phyloP scores from a whole-genome alignment of 2,888 invertebrate genomes.

The Acleris literana region DNA sequence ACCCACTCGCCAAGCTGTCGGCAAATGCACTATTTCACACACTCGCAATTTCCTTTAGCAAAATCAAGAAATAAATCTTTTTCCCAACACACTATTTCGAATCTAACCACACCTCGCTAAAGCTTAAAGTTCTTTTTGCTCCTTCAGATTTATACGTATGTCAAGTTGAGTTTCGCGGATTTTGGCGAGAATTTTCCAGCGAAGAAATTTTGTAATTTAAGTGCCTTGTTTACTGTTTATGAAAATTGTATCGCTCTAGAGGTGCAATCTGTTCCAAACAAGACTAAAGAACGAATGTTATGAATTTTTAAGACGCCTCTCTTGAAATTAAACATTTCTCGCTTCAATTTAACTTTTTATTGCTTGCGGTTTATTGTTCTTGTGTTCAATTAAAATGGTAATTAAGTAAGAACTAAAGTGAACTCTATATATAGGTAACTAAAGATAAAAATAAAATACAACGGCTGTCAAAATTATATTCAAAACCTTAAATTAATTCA shows the following conservation, averaged over 20 bases:
- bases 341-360: constrained; percentile 4
- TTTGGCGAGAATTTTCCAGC: constrained; percentile 7
- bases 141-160: constrained; percentile 14
- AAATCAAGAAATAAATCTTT: constrained; percentile 6
- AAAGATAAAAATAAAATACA: too few species aligned
- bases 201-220: constrained; percentile 21
- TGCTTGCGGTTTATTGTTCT: too few species aligned
- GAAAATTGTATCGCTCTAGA: constrained; percentile 15
- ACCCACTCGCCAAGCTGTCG: constrained; percentile 2
- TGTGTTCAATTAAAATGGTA: too few species aligned
- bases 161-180: constrained; percentile 10
- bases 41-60: constrained; percentile 9
- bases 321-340: constrained; percentile 8
- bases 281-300: constrained; percentile 14
- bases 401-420: too few species aligned
- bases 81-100: background rate
- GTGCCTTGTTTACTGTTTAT: constrained; percentile 24
- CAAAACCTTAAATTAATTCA: too few species aligned
- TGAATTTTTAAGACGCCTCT: constrained; percentile 10
- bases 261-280: constrained; percentile 16
- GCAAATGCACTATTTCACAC: constrained; percentile 22
- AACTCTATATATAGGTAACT: too few species aligned
- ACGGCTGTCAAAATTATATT: too few species aligned
- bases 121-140: background rate
- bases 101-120: background rate